A percentile compares a stretch with the other conserved stretches of the same genome.
These are phyloP conservation scores for Montipora cactus DNA, from an alignment of 64 coral and sea anemone species.

Conservation along the genomic window DNA sequence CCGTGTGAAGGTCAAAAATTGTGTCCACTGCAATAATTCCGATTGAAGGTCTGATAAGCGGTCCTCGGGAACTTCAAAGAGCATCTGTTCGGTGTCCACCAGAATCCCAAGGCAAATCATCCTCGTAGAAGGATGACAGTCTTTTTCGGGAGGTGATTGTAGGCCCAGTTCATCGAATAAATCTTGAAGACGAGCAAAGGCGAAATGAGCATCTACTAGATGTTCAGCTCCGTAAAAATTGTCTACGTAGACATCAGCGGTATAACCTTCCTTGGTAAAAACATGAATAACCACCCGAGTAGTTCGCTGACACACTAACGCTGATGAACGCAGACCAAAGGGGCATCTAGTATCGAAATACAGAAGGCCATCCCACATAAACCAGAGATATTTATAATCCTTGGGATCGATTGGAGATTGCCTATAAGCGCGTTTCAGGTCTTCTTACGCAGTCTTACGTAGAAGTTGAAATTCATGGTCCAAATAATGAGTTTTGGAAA, in stretches of 20 bases:
- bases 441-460: conserved; percentile 4
- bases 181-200: conserved; percentile 17
- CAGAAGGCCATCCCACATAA: background rate
- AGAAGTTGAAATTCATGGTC: background rate
- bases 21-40: background rate
- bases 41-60: background rate
- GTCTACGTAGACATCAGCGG: conserved; percentile 31
- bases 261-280: conserved; percentile 22
- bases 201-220: background rate
- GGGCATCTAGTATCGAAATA: conserved; percentile 26
- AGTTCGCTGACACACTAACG: conserved; percentile 21
- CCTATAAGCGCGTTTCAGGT: conserved; percentile 10
- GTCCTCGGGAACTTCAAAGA: background rate
- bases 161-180: conserved; percentile 23
- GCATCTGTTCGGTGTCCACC: background rate
- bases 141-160: background rate
- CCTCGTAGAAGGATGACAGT: too few species aligned
- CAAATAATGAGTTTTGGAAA: conserved; percentile 16
- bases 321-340: conserved; percentile 35
- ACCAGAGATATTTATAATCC: conserved; percentile 43
- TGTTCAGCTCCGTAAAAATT: conserved; percentile 39
- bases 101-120: conserved; percentile 11
- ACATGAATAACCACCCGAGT: conserved; percentile 8
- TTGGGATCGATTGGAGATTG: conserved; percentile 42
- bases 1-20: background rate